Percentiles rank a stretch among this genome's conserved stretches.
Evolutionary conservation across 2,888 invertebrate genomes (phyloP).

Genomic region (Metopia argyrocephala): DNA sequence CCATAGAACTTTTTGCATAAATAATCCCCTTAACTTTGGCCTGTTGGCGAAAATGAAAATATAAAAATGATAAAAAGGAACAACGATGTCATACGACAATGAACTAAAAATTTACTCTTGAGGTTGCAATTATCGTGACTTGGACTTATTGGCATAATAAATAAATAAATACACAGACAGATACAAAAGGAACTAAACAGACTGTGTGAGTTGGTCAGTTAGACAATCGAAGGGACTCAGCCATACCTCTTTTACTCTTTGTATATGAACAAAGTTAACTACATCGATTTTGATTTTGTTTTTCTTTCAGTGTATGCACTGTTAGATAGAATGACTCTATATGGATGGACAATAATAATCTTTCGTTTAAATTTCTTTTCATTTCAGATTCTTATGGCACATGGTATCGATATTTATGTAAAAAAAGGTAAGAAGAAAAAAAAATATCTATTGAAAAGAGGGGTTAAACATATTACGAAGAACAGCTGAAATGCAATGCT

Average conservation of each 20-base stretch:
- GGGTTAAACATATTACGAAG: conserved; percentile 14
- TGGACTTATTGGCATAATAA: conserved; percentile 70
- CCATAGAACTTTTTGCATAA: conserved; percentile 28
- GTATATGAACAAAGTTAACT: neutral
- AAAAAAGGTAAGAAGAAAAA: conserved; percentile 24
- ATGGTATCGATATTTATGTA: conserved; percentile 30
- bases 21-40: neutral
- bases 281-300: neutral
- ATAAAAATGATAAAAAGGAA: neutral
- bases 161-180: conserved; percentile 37
- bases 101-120: conserved; percentile 66
- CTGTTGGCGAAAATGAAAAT: neutral
- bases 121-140: conserved; percentile 77
- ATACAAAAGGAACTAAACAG: neutral
- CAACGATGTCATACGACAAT: conserved; percentile 41
- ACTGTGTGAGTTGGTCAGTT: neutral
- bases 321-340: conserved; percentile 42
- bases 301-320: neutral
- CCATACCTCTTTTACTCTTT: neutral
- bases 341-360: conserved; percentile 50
- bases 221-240: neutral
- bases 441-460: too few species aligned
- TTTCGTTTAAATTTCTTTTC: conserved; percentile 50
- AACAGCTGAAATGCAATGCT: conserved; percentile 51
- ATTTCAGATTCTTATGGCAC: conserved; percentile 30